Conservation (phyloP, 2,797 vertebrate species). For the Platalea minor region DNA sequence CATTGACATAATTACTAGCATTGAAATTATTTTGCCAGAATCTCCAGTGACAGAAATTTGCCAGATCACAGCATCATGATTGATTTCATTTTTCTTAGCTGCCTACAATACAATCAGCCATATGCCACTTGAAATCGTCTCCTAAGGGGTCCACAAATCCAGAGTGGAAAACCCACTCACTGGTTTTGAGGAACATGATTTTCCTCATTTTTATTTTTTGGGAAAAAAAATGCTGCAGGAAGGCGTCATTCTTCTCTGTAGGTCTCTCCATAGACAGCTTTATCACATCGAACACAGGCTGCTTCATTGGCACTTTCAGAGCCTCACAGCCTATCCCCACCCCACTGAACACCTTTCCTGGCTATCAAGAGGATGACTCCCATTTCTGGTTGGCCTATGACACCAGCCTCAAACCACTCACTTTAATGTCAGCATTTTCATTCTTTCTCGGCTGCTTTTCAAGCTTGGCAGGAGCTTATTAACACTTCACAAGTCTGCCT, state of each 20-base stretch:
- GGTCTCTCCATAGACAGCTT: not conserved
- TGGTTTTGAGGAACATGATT: not conserved
- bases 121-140: not conserved
- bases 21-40: not conserved
- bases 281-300: not conserved
- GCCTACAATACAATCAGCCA: not conserved
- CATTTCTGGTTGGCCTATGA: not conserved
- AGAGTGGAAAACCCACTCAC: not conserved
- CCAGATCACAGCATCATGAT: not conserved
- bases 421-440: slow-evolving; percentile 18
- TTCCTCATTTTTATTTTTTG: not conserved
- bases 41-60: not conserved
- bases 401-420: not conserved
- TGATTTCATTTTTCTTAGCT: not conserved
- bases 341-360: not conserved
- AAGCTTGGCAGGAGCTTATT: slow-evolving; percentile 23
- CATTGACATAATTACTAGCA: not conserved
- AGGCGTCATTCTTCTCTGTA: not conserved
- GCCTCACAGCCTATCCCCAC: not conserved
- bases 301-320: rapidly evolving
- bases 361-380: not conserved
- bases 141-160: not conserved
- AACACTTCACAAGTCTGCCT: slow-evolving; percentile 38
- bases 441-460: not conserved
- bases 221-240: not conserved